Evolutionary conservation across 2,888 invertebrate genomes (phyloP).

Genomic region (Deilephila porcellus): DNA sequence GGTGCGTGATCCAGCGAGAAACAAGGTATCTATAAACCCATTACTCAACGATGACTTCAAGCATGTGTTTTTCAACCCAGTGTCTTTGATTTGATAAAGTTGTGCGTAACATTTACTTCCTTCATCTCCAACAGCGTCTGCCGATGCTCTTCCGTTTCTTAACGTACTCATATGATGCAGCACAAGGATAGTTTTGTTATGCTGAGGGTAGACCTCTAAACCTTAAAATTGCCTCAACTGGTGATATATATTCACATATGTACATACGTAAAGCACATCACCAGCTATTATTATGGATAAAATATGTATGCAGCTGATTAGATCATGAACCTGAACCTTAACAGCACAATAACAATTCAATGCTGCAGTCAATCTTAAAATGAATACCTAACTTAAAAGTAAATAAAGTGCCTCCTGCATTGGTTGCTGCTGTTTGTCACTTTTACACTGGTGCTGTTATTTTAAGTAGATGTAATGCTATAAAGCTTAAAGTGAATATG

Average conservation of each 20-base stretch:
- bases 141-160: neutral
- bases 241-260: no score
- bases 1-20: constrained; percentile 52
- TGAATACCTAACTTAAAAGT: no score
- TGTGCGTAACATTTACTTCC: constrained; percentile 17
- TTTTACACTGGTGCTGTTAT: neutral
- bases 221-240: neutral
- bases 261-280: no score
- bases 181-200: neutral
- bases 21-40: constrained; percentile 26
- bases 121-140: constrained; percentile 2
- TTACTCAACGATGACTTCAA: constrained; percentile 14
- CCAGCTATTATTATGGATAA: no score
- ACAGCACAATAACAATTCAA: no score
- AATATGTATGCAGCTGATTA: no score
- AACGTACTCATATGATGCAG: no score
- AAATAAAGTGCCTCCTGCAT: no score
- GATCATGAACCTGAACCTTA: no score
- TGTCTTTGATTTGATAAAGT: constrained; percentile 27
- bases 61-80: constrained; percentile 28
- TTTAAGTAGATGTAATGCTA: neutral
- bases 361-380: no score
- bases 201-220: neutral
- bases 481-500: neutral
- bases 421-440: neutral